Evolutionary conservation across 2,797 vertebrate genomes (phyloP), one percentile per base, ranked within the genome.

Genomic region (Tenualosa ilisha): DNA sequence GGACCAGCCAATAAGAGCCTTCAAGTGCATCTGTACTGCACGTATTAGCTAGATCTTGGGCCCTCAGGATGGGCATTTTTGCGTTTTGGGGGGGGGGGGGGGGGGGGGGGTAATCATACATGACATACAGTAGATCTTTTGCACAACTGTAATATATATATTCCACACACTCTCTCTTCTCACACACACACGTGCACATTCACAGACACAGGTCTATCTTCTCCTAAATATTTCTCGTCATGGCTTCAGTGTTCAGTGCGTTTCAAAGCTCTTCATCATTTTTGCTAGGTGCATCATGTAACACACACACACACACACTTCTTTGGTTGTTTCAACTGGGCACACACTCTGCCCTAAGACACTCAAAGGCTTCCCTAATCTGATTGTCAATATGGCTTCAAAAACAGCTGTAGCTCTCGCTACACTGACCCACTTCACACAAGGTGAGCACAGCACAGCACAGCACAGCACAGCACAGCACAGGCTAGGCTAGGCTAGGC

Each of bases 151-250:
- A 68, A 68, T 13, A 68, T 31, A 37, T 31, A 40, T 31, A 31
- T 11, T 31, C 20, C 68, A 40, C 12, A 37, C 65, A 20, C 53
- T 3, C 50, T 51, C 50, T 51, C 50, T 53, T 53, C 56, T 3
- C 56, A 22, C 56, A 22, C 56, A 59, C 93, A 84, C 86, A 90
- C 91, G 90, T 81, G 89, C 90, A 65, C 37, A 50, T 40, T 82
- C 65, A 81, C 81, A 86, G 46, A 82, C 50, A 56, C 84, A 53
- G 13, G 24, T 61, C 49, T n/a, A 37, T 83, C 26, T 26, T 72
- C 65, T 40, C 68, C 68, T 75, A 40, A 40, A 72, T 75, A 50
- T 81, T 79, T 68, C 75, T 72, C 43, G 51, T n/a, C 53, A 40
- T 46, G n/a, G 49, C n/a, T 56, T 59, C 81, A 75, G 68, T 75